Evolutionary conservation across 2,797 vertebrate species (phyloP).

Genomic region (Threskiornis aethiopicus): DNA sequence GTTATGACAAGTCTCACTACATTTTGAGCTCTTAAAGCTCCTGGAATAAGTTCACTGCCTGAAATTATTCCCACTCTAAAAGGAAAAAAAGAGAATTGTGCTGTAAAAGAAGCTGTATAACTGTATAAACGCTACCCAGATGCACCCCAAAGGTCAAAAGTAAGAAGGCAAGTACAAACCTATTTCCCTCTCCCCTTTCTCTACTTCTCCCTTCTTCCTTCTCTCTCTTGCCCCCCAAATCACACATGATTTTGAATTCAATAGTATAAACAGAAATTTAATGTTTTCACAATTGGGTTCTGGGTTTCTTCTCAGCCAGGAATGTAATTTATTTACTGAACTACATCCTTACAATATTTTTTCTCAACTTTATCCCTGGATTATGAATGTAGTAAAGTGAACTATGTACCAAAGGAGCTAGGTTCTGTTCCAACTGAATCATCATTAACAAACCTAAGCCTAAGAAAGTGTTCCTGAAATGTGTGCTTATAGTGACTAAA

Average conservation of each 20-base stretch:
- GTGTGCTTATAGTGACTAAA: not conserved
- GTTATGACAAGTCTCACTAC: not conserved
- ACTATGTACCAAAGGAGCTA: not conserved
- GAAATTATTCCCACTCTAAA: not conserved
- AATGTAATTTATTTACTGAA: not conserved
- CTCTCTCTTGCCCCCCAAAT: not conserved
- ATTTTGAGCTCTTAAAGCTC: not conserved
- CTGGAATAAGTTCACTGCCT: not conserved
- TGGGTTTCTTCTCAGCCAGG: not conserved
- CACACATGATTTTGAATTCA: not conserved
- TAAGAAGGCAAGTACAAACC: not conserved
- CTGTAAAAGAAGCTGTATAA: not conserved
- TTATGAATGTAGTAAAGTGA: not conserved
- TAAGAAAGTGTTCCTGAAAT: not conserved
- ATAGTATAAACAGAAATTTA: not conserved
- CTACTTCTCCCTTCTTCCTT: not conserved
- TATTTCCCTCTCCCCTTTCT: not conserved
- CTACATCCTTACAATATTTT: not conserved
- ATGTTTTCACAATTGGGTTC: not conserved
- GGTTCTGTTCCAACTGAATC: not conserved
- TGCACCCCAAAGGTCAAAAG: not conserved
- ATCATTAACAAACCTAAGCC: not conserved
- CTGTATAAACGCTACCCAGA: not conserved
- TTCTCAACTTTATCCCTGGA: not conserved
- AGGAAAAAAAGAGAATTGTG: not conserved